These are phyloP conservation scores for Oncorhynchus nerka DNA, from an alignment of 2,113 vertebrate species.

Conservation along the genomic window DNA sequence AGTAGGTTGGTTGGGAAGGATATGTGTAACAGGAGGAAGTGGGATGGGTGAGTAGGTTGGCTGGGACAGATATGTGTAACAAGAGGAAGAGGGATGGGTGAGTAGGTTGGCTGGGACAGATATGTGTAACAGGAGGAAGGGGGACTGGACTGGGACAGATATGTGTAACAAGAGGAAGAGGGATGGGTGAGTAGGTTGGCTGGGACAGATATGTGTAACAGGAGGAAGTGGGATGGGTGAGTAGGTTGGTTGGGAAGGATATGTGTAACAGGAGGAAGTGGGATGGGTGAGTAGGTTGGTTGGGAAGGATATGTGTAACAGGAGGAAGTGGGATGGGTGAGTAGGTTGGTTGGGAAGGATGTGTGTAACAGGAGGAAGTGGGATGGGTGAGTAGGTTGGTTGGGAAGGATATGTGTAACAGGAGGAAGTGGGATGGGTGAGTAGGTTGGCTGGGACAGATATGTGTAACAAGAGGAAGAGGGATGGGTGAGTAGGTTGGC, in stretches of 20 bases:
- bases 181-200: too few species aligned
- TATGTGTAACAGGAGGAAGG: too few species aligned
- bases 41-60: constrained; percentile 34
- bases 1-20: constrained; percentile 56
- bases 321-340: constrained; percentile 17
- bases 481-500: too few species aligned
- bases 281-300: too few species aligned
- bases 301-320: not conserved
- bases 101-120: constrained; percentile 57
- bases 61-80: constrained; percentile 59
- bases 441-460: constrained; percentile 56
- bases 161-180: too few species aligned
- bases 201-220: too few species aligned
- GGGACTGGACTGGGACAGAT: too few species aligned
- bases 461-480: too few species aligned
- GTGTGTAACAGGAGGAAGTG: constrained; percentile 31
- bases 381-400: constrained; percentile 34
- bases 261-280: too few species aligned
- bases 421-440: not conserved
- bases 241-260: too few species aligned
- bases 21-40: constrained; percentile 38
- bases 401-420: constrained; percentile 58
- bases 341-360: constrained; percentile 58
- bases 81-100: not conserved
- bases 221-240: too few species aligned